These are phyloP conservation scores for Melanotaenia trifasciata DNA, from an alignment of 2,797 vertebrate species.

Conservation along the genomic window DNA sequence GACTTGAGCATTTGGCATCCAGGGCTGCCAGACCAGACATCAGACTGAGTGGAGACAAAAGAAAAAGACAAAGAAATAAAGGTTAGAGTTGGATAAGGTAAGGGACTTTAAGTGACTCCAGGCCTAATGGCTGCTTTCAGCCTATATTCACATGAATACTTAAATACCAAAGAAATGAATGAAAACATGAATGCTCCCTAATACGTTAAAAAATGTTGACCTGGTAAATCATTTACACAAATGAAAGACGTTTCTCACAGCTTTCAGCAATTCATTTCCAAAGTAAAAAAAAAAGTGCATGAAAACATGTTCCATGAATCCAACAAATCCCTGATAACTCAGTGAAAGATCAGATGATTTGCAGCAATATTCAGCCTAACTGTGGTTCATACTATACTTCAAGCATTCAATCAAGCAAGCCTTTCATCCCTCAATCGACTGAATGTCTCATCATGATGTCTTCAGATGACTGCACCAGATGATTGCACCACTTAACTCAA, in stretches of 20 bases:
- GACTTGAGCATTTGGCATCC: constrained; percentile 97
- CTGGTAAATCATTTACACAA: background rate
- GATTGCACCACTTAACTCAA: background rate
- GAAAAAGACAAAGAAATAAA: background rate
- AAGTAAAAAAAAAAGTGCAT: background rate
- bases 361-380: background rate
- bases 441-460: background rate
- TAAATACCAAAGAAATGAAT: background rate
- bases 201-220: constrained; percentile 6
- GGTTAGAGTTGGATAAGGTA: background rate
- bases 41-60: constrained; percentile 79
- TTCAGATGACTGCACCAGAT: background rate
- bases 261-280: too few species aligned
- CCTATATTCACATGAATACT: background rate
- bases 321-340: background rate
- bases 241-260: background rate
- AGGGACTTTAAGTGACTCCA: background rate
- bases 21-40: constrained; percentile 97
- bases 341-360: background rate
- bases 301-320: background rate
- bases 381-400: background rate
- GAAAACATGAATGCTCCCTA: background rate
- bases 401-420: background rate
- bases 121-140: background rate
- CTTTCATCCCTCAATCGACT: background rate